These are phyloP conservation scores for Neoascia interrupta DNA, from an alignment of 2,888 invertebrate species.

Conservation along the genomic window DNA sequence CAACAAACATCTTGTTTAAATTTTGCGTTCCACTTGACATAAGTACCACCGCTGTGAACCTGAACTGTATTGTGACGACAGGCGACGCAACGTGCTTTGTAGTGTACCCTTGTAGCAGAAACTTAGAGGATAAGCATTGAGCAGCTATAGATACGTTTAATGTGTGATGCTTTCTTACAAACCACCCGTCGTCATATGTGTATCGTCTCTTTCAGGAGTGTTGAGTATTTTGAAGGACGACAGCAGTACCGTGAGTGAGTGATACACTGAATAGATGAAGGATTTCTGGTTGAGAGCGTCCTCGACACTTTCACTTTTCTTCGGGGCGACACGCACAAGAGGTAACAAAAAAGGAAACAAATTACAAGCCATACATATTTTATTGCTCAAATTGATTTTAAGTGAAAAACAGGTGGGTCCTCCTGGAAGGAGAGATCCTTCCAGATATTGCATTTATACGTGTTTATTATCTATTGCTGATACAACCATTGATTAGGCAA, in stretches of 20 bases:
- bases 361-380: conserved; percentile 42
- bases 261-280: conserved; percentile 26
- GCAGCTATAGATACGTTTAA: too few relatives aligned
- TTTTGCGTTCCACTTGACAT: conserved; percentile 48
- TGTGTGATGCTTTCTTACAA: too few relatives aligned
- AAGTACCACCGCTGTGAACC: conserved; percentile 24
- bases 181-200: background rate
- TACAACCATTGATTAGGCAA: conserved; percentile 40
- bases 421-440: background rate
- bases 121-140: too few relatives aligned
- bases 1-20: conserved; percentile 55
- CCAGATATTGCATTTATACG: background rate
- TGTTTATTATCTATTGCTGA: conserved; percentile 16
- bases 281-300: conserved; percentile 35
- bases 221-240: conserved; percentile 19
- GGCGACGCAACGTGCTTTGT: too few relatives aligned
- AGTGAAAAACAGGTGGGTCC: background rate
- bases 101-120: too few relatives aligned
- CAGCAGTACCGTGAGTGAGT: conserved; percentile 9
- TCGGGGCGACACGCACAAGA: background rate
- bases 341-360: conserved; percentile 20
- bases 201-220: conserved; percentile 14
- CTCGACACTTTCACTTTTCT: conserved; percentile 13
- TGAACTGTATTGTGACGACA: conserved; percentile 5
- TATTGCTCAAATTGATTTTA: conserved; percentile 36